Evolutionary conservation across 2,888 invertebrate genomes (phyloP).

Genomic region (Lathronympha strigana): DNA sequence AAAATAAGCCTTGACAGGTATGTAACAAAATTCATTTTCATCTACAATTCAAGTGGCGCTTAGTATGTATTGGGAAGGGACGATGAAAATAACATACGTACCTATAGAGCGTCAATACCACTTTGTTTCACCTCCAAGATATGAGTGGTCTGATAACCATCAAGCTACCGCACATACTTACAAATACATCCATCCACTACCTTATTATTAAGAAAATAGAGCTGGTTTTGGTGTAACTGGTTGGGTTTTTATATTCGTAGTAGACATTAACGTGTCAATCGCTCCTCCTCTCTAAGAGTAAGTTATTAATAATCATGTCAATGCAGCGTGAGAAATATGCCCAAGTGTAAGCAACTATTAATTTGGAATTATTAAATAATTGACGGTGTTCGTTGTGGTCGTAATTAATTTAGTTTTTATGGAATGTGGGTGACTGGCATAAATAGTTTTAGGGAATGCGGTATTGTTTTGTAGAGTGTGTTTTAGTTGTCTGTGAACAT

Average conservation of each 20-base stretch:
- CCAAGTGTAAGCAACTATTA: slow-evolving; percentile 71
- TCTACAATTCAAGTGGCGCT: background rate
- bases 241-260: slow-evolving; percentile 48
- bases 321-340: slow-evolving; percentile 79
- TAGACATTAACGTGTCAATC: slow-evolving; percentile 79
- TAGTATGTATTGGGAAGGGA: background rate
- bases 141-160: slow-evolving; percentile 70
- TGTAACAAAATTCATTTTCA: background rate
- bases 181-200: slow-evolving; percentile 19
- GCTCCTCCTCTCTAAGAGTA: slow-evolving; percentile 63
- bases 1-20: background rate
- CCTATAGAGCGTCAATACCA: slow-evolving; percentile 73
- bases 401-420: slow-evolving; percentile 72
- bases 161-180: slow-evolving; percentile 56
- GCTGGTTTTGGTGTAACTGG: slow-evolving; percentile 44
- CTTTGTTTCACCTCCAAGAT: slow-evolving; percentile 74
- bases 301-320: slow-evolving; percentile 80
- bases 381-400: slow-evolving; percentile 69
- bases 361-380: slow-evolving; percentile 79
- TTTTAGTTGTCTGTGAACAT: slow-evolving; percentile 12
- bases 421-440: slow-evolving; percentile 66
- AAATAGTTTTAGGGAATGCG: slow-evolving; percentile 48
- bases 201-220: slow-evolving; percentile 46
- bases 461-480: slow-evolving; percentile 40
- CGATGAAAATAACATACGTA: slow-evolving; percentile 59